These are phyloP conservation scores for Oikopleura albicans DNA, from an alignment of 23 tunicate species.

Conservation along the genomic window DNA sequence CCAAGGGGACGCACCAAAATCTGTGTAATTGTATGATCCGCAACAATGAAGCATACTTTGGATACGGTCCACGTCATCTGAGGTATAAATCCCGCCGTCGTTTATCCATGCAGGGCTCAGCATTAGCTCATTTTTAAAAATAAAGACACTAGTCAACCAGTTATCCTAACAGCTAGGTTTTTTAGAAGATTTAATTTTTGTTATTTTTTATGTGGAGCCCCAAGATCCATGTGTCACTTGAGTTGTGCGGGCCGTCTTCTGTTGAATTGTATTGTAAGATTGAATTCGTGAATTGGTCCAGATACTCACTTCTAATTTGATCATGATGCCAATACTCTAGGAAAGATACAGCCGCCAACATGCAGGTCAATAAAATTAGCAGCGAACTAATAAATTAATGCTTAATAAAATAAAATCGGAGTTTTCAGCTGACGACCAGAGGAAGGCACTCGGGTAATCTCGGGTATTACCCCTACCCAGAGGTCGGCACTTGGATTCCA, in stretches of 20 bases:
- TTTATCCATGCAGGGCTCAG: not conserved
- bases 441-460: too few relatives aligned
- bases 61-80: slow-evolving; percentile 1
- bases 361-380: not conserved
- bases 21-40: slow-evolving; percentile 10
- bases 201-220: too few relatives aligned
- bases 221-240: too few relatives aligned
- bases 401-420: too few relatives aligned
- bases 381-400: not conserved
- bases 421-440: too few relatives aligned
- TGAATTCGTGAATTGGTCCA: not conserved
- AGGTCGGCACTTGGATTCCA: too few relatives aligned
- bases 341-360: not conserved
- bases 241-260: too few relatives aligned
- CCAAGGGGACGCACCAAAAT: slow-evolving; percentile 10
- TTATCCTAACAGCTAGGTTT: too few relatives aligned
- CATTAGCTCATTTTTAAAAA: too few relatives aligned
- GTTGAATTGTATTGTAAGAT: not conserved
- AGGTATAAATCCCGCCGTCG: not conserved
- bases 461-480: too few relatives aligned
- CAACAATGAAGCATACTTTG: not conserved
- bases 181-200: too few relatives aligned
- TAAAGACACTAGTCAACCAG: too few relatives aligned
- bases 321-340: not conserved
- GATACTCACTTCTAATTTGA: not conserved